phyloP scores from a whole-genome alignment of 2,888 invertebrate genomes.

The Invenusta paracnida region DNA sequence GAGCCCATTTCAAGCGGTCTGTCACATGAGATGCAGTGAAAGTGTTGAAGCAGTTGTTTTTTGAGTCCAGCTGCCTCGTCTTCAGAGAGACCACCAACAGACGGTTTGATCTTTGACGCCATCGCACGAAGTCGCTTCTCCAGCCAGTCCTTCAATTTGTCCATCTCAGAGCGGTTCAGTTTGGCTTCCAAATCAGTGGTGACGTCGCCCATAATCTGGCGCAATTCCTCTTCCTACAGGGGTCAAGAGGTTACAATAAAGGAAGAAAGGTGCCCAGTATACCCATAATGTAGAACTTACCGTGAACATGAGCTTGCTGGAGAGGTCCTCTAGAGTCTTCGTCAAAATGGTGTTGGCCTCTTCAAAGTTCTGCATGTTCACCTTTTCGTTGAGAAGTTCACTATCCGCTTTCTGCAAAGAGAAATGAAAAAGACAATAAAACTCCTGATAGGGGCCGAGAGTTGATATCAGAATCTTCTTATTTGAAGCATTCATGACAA shows the following conservation, averaged over 20 bases:
- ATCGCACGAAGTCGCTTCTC: conserved; percentile 56
- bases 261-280: too few species aligned
- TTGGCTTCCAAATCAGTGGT: conserved; percentile 55
- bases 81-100: conserved; percentile 45
- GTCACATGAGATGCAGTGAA: conserved; percentile 28
- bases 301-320: conserved; percentile 50
- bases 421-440: background rate
- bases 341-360: conserved; percentile 55
- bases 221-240: conserved; percentile 53
- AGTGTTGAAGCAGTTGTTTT: background rate
- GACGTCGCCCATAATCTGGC: conserved; percentile 50
- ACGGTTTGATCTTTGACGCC: conserved; percentile 51
- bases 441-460: too few species aligned
- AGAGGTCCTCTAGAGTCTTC: conserved; percentile 56
- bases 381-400: conserved; percentile 53
- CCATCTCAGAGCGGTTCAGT: conserved; percentile 57
- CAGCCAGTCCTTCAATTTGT: conserved; percentile 57
- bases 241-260: too few species aligned
- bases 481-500: too few species aligned
- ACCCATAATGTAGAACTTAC: too few species aligned
- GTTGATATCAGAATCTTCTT: too few species aligned
- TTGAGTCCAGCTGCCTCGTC: conserved; percentile 1
- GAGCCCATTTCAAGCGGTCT: background rate
- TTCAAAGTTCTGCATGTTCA: conserved; percentile 56
- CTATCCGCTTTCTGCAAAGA: conserved; percentile 58